Base-by-base conservation (phyloP, 2,888 invertebrate species). In the Rhodophaea formosa region DNA sequence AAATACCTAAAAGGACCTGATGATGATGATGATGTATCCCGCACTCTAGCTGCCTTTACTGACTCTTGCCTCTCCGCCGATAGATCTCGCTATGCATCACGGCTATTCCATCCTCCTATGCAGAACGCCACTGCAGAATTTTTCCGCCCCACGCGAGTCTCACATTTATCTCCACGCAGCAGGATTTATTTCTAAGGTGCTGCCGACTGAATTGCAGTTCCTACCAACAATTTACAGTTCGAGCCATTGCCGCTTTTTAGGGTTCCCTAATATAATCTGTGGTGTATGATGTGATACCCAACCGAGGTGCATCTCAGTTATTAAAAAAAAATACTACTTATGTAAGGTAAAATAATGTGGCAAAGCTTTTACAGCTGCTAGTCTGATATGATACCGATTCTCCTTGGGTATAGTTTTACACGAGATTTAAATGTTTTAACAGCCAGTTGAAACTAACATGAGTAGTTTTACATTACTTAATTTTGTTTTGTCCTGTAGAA, bases 211-310 rank as follows among this genome's bases (percentile, higher is more conserved):
- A 53, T 46, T 52, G 51, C 51, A 52, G 35, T 32, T 53, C 44
- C 44, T 44, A 53, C 53, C 53, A 44, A 53, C 53, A 53, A 44
- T 53, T 43, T 53, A 53, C 53, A 53, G 53, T 43, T 53, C 30
- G 42, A 42, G 15, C 44, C 15, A 15, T 51, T 35, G 51, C 39
- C 39, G 12, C 39, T 39, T 12, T 39, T 39, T 39, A 12, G 39
- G 39, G 39, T 39, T 39, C 39, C n/a, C 12, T 12, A 39, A 39
- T 12, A 39, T 12, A 12, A 39, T 39, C 3, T 12, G 5, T 39
- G 10, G 2, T 2, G 39, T 5, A 23, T 23, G 23, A 5, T 23
- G 2, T 3, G 23, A 23, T 23, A 23, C 23, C 23, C 23, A 23
- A 23, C 23, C 5, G n/a, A n/a, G n/a, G n/a, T n/a, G n/a, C n/a